Evolutionary conservation across 2,888 invertebrate species (phyloP), one percentile per base, ranked within the genome.

Genomic region (Neoaliturus tenellus): DNA sequence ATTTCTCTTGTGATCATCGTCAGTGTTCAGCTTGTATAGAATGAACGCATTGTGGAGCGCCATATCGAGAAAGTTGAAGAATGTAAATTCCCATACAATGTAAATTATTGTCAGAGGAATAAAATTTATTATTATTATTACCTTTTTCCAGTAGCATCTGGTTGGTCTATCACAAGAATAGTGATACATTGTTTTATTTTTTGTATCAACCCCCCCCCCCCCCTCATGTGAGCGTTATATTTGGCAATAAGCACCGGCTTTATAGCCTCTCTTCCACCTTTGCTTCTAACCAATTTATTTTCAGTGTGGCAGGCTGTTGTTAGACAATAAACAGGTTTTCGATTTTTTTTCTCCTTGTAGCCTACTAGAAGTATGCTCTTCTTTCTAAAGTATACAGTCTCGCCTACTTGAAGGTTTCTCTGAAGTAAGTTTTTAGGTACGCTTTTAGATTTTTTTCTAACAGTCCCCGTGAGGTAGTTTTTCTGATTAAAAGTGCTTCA

Each of bases 381-480:
- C 39, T 73, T 41, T 28, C 73, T 73, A 31, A 51, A 82, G 73
- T 82, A 82, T 33, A 71, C 48, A 73, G 51, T 82, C 10, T 73
- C 33, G n/a, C 51, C 35, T 25, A 73, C 71, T 39, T 55, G 55
- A 51, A 82, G 73, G 17, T 82, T 71, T 17, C 41, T 41, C 8
- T 23, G 39, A 2, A 71, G 28, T 71, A 71, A 20, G 23, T 23
- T 39, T 71, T 39, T 71, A 8, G 67, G 44, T 31, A 83, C 31
- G 69, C 78, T 62, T 80, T 83, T 83, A n/a, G 58, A 62, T 35
- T 67, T 80, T 62, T 83, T 78, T n/a, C 75, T 83, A 28, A 83
- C 67, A 28, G 62, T 83, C 12, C 83, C 83, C n/a, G 67, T 83
- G 0, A 83, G 25, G 58, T 55, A 83, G 25, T 58, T 83, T 35